Evolutionary conservation across 2,113 vertebrate genomes (phyloP).

Genomic region (Bambusicola thoracicus): DNA sequence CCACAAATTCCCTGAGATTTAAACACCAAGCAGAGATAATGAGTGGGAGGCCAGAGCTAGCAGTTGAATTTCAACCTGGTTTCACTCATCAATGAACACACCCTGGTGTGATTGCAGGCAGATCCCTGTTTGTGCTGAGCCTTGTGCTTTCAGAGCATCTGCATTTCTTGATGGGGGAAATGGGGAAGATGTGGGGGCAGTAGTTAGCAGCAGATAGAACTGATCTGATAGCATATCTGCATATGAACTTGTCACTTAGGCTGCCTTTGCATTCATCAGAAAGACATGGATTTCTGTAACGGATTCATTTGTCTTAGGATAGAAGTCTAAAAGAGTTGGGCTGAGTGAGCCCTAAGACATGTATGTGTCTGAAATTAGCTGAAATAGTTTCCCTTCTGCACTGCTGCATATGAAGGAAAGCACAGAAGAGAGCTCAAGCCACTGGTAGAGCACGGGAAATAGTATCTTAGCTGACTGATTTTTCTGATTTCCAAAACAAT

Average conservation of each 20-base stretch:
- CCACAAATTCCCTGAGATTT: conserved; percentile 41
- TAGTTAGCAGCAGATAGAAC: not conserved
- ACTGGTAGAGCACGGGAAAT: not conserved
- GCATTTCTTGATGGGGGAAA: not conserved
- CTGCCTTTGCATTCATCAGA: not conserved
- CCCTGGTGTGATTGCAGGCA: not conserved
- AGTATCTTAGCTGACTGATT: not conserved
- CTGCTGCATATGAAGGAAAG: not conserved
- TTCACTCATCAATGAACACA: conserved; percentile 35
- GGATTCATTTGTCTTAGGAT: not conserved
- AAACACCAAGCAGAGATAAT: conserved; percentile 41
- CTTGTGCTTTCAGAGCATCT: not conserved
- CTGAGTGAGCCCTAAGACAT: not conserved
- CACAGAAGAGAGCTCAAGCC: rapidly evolving
- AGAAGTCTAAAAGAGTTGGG: not conserved
- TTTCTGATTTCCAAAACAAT: not conserved
- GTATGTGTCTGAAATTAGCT: not conserved
- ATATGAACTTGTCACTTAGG: not conserved
- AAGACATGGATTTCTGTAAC: not conserved
- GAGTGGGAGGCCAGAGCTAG: conserved; percentile 31
- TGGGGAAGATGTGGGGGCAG: not conserved
- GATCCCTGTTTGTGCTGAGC: not conserved
- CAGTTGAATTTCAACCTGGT: conserved; percentile 61
- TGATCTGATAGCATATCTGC: not conserved
- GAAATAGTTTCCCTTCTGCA: not conserved